phyloP scores from a whole-genome alignment of 2,888 invertebrate genomes.

The Agrochola litura region DNA sequence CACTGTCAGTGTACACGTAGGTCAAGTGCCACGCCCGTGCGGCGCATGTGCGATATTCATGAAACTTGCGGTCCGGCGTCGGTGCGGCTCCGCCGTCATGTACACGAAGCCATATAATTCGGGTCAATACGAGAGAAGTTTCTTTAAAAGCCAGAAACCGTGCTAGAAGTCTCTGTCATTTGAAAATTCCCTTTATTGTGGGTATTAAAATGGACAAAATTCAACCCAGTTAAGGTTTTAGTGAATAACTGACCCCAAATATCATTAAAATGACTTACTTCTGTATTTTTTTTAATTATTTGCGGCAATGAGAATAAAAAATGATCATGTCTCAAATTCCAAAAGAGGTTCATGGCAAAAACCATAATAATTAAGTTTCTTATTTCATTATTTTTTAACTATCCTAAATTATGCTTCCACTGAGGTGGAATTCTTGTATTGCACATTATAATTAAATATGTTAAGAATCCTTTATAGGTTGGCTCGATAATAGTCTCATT shows the following conservation, averaged over 20 bases:
- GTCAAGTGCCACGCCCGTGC: no score
- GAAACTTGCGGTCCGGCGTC: no score
- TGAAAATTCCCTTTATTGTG: neutral
- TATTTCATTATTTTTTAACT: constrained; percentile 32
- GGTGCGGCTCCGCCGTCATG: no score
- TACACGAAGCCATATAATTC: neutral
- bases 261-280: neutral
- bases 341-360: constrained; percentile 22
- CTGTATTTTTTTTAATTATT: neutral
- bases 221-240: neutral
- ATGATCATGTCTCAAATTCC: constrained; percentile 39
- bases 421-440: constrained; percentile 39
- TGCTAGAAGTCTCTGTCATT: neutral
- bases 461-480: neutral
- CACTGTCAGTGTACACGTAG: no score
- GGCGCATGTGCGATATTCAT: no score
- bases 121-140: neutral
- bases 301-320: neutral
- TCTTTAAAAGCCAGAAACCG: neutral
- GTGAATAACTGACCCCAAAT: neutral
- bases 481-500: neutral
- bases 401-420: constrained; percentile 43
- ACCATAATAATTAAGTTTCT: constrained; percentile 14
- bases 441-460: constrained; percentile 9
- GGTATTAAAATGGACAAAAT: neutral